Conservation (phyloP, 2,888 invertebrate species). For the Mythimna vitellina region DNA sequence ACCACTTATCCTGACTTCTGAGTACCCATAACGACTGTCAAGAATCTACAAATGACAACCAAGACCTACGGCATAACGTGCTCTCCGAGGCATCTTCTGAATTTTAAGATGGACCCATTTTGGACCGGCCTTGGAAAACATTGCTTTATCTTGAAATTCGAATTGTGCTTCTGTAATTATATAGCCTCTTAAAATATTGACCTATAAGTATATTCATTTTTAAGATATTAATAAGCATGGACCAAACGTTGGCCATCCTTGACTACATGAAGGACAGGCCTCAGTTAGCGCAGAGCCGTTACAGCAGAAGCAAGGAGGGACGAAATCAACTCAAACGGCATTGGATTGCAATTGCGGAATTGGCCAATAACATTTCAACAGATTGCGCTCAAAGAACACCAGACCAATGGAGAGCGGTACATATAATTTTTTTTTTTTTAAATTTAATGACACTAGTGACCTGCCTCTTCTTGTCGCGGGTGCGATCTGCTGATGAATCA, state of each 20-base stretch:
- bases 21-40: background rate
- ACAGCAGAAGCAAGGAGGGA: slow-evolving; percentile 32
- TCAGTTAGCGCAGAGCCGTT: slow-evolving; percentile 27
- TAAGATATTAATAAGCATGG: background rate
- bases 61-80: background rate
- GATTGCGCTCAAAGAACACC: slow-evolving; percentile 28
- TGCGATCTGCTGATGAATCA: too few species aligned
- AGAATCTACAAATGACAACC: background rate
- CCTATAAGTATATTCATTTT: background rate
- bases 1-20: background rate
- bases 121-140: too few species aligned
- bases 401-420: slow-evolving; percentile 32
- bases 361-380: slow-evolving; percentile 24
- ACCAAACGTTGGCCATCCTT: slow-evolving; percentile 20
- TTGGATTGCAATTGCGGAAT: slow-evolving; percentile 23
- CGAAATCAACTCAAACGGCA: background rate
- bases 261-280: slow-evolving; percentile 31
- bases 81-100: too few species aligned
- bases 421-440: background rate
- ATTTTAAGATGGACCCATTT: too few species aligned
- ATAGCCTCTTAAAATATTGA: background rate
- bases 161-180: too few species aligned
- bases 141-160: background rate
- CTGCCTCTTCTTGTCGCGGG: too few species aligned
- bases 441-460: background rate